Evolutionary conservation across 1,140 invertebrate species (phyloP), one percentile per base, ranked within the genome.

Genomic region (Cyphomyrmex costatus): DNA sequence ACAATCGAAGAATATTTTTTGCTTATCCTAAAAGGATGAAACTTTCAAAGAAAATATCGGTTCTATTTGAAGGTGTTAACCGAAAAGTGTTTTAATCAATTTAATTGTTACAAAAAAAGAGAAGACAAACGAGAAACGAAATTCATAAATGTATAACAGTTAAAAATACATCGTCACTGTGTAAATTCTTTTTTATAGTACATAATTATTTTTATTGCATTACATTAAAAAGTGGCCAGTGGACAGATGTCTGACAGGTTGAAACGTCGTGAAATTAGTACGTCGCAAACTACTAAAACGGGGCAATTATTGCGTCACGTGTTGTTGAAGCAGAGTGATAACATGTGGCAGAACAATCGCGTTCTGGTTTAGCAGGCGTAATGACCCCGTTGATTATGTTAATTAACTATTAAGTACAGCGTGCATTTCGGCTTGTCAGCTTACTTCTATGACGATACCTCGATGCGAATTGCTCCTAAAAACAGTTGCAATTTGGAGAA

Each of bases 321-420:
- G 79, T 83, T 83, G 53, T 24, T 49, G 79, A 83, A 83, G 36
- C 24, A 71, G 68, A 33, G 27, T 60, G 79, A 83, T 83, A 83
- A 83, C 36, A 73, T 83, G 70, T 60, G 79, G 70, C 66, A 73
- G 73, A 83, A 83, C 53, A 73, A 83, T 83, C 79, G 53, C 68
- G 53, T 53, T 68, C 24, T 65, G 36, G 66, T 58, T 73, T 46
- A 82, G 53, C 66, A 21, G 30, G 19, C 68, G 79, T 83, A 83
- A 83, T 83, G 68, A 83, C 53, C 68, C 51, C 79, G 79, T 73
- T 83, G 79, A 83, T 83, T 83, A 83, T 83, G 68, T 83, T 83
- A 83, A 83, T 83, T 74, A 61, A 60, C 53, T 60, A 56, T 74
- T 24, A 83, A 83, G 79, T 74, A 74, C 53, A 83, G 51, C 53